Conservation (phyloP, 2,113 vertebrate species). For the Xiphias gladius region DNA sequence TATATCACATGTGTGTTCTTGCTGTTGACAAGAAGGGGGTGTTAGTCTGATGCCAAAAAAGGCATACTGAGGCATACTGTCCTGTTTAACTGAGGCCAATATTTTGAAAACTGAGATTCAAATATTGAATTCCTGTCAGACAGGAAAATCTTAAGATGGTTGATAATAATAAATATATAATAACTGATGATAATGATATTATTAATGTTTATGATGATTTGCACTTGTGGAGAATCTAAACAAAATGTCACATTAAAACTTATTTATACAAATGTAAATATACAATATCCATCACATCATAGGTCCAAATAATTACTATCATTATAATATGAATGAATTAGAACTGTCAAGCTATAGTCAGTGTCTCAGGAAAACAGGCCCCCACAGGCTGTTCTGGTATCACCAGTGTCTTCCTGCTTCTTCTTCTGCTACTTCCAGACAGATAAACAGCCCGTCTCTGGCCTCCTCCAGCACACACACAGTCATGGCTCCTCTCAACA, state of each 20-base stretch:
- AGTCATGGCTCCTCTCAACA: slow-evolving; percentile 30
- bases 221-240: neutral
- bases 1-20: neutral
- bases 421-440: slow-evolving; percentile 8
- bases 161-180: neutral
- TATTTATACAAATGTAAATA: neutral
- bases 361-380: neutral
- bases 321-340: slow-evolving; percentile 5
- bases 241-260: neutral
- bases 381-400: slow-evolving; percentile 2
- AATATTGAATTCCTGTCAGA: neutral
- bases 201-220: neutral
- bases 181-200: too few species aligned
- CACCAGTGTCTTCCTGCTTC: neutral
- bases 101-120: neutral
- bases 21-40: neutral
- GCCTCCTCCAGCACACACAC: slow-evolving; percentile 3
- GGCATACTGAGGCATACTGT: neutral
- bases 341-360: neutral
- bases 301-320: neutral
- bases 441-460: slow-evolving; percentile 46
- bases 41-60: neutral
- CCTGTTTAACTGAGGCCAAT: neutral
- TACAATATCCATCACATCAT: neutral
- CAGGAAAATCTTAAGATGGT: neutral